Evolutionary conservation across 2,797 vertebrate genomes (phyloP).

Genomic region (Lithobates pipiens): DNA sequence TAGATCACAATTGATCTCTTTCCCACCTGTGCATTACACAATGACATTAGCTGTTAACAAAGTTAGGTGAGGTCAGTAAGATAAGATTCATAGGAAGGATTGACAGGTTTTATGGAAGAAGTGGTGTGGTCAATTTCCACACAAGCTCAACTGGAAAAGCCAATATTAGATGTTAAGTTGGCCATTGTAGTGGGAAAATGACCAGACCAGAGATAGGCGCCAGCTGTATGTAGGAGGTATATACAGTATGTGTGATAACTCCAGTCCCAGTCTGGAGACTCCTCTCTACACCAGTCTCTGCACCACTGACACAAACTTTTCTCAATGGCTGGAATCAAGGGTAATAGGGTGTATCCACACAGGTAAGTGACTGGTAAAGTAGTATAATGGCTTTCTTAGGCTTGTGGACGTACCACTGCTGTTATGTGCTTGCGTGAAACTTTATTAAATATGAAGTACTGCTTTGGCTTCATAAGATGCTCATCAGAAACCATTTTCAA

Average conservation of each 20-base stretch:
- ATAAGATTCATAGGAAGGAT: neutral
- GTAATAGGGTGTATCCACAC: conserved; percentile 55
- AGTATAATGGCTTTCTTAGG: too few species aligned
- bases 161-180: neutral
- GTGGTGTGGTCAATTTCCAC: conserved; percentile 35
- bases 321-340: conserved; percentile 76
- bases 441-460: too few species aligned
- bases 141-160: neutral
- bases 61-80: too few species aligned
- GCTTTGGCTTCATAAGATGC: too few species aligned
- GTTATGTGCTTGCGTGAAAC: too few species aligned
- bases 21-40: too few species aligned
- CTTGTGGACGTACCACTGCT: too few species aligned
- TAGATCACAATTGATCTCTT: too few species aligned
- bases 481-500: too few species aligned
- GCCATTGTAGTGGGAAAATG: too few species aligned
- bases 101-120: conserved; percentile 68
- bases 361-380: neutral
- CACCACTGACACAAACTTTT: neutral
- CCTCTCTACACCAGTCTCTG: neutral
- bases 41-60: too few species aligned
- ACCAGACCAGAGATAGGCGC: too few species aligned
- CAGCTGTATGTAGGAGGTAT: neutral
- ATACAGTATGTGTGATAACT: neutral
- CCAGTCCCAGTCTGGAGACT: neutral